Conservation (phyloP, 2,888 invertebrate species). For the Lymantria monacha region DNA sequence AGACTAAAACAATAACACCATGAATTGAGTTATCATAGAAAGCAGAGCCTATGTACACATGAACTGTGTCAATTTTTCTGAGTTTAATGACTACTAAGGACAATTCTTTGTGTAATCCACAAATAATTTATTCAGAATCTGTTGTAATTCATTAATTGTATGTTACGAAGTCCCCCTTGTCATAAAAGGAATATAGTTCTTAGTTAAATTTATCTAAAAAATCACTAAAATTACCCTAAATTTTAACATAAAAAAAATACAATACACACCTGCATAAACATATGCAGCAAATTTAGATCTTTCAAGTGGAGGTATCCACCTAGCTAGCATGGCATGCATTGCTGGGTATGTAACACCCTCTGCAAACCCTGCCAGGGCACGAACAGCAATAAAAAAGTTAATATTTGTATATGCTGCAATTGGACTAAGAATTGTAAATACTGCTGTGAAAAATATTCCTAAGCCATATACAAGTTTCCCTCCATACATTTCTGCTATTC, state of each 20-base stretch:
- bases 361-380: conserved; percentile 91
- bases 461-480: conserved; percentile 94
- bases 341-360: conserved; percentile 97
- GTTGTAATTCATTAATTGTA: too few species aligned
- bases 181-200: too few species aligned
- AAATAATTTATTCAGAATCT: too few species aligned
- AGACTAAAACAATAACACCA: too few species aligned
- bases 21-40: too few species aligned
- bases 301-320: conserved; percentile 96
- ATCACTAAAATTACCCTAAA: too few species aligned
- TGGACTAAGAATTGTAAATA: conserved; percentile 92
- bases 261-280: conserved; percentile 87
- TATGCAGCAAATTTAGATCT: conserved; percentile 94
- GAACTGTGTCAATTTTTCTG: too few species aligned
- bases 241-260: background rate
- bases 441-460: conserved; percentile 90
- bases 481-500: conserved; percentile 92
- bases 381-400: conserved; percentile 87
- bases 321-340: conserved; percentile 95
- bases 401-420: conserved; percentile 87
- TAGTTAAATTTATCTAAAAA: too few species aligned
- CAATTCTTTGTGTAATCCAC: too few species aligned
- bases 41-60: too few species aligned
- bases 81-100: too few species aligned
- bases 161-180: too few species aligned